Conservation (phyloP, 2,888 invertebrate genomes). For the Drosophila antonietae region DNA sequence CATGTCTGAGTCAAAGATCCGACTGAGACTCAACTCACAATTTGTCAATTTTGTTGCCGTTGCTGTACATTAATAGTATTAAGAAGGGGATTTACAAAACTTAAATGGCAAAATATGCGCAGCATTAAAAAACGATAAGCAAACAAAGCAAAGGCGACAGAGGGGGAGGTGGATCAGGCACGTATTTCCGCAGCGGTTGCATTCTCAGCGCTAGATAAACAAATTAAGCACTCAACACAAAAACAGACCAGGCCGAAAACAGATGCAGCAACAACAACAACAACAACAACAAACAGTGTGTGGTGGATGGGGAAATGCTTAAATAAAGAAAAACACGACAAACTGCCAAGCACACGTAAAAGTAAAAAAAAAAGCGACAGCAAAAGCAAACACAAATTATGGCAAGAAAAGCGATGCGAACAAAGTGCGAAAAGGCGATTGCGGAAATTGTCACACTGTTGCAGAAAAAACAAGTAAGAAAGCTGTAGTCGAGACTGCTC, state of each 20-base stretch:
- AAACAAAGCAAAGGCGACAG: conserved; percentile 36
- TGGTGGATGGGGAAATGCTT: conserved; percentile 29
- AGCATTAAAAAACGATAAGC: conserved; percentile 70
- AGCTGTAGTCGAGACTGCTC: no score
- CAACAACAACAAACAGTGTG: conserved; percentile 1
- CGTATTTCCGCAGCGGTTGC: conserved; percentile 73
- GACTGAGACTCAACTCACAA: background rate
- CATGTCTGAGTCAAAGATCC: background rate
- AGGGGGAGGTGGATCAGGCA: conserved; percentile 30
- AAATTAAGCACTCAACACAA: conserved; percentile 62
- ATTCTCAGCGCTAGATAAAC: conserved; percentile 63
- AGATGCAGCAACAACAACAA: conserved; percentile 19
- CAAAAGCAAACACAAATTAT: conserved; percentile 21
- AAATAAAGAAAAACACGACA: conserved; percentile 51
- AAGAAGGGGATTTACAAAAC: conserved; percentile 33
- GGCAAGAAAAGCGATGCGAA: conserved; percentile 40
- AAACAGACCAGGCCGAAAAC: conserved; percentile 40
- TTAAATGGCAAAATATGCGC: conserved; percentile 48
- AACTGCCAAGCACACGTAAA: conserved; percentile 49
- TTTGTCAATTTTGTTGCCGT: conserved; percentile 40
- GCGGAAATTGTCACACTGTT: conserved; percentile 75
- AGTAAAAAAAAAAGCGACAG: conserved; percentile 28
- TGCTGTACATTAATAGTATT: conserved; percentile 12
- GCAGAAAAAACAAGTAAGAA: conserved; percentile 43
- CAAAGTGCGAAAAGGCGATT: conserved; percentile 52